These are phyloP conservation scores for Drosophila oshimai DNA, from an alignment of 1,140 invertebrate genomes.

Conservation along the genomic window DNA sequence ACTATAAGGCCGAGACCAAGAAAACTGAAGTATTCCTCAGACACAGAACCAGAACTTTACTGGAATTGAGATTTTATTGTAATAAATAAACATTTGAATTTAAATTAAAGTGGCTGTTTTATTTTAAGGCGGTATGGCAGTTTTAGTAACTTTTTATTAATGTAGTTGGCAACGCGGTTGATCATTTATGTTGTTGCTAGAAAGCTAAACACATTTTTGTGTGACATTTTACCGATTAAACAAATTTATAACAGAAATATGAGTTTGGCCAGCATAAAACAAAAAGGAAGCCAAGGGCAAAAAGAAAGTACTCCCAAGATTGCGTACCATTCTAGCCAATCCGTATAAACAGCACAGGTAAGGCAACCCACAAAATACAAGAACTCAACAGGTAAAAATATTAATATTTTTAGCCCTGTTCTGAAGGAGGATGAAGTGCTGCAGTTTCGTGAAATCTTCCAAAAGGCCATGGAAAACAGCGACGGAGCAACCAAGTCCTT, in stretches of 20 bases:
- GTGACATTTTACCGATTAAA: not conserved
- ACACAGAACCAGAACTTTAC: constrained; percentile 55
- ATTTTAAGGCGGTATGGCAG: not conserved
- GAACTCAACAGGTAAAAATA: not conserved
- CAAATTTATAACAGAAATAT: not conserved
- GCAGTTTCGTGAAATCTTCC: constrained; percentile 26
- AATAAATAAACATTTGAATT: not conserved
- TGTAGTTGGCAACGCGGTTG: not conserved
- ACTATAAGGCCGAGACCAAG: constrained; percentile 18
- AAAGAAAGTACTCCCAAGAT: constrained; percentile 52
- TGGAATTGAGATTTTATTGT: constrained; percentile 5
- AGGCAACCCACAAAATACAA: not conserved
- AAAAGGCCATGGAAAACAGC: constrained; percentile 2
- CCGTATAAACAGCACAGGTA: constrained; percentile 64
- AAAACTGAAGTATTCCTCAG: constrained; percentile 48
- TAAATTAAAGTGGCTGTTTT: not conserved
- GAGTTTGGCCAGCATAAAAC: constrained; percentile 56
- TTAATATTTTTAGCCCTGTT: constrained; percentile 42
- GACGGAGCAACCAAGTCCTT: constrained; percentile 15
- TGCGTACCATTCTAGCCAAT: constrained; percentile 58
- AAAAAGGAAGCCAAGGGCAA: constrained; percentile 63
- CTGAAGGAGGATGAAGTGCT: constrained; percentile 36
- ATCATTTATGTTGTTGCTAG: not conserved
- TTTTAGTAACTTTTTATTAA: not conserved
- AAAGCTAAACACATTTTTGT: constrained; percentile 20